Conservation (phyloP, 2,888 invertebrate species). For the Digitonthophagus gazella region DNA sequence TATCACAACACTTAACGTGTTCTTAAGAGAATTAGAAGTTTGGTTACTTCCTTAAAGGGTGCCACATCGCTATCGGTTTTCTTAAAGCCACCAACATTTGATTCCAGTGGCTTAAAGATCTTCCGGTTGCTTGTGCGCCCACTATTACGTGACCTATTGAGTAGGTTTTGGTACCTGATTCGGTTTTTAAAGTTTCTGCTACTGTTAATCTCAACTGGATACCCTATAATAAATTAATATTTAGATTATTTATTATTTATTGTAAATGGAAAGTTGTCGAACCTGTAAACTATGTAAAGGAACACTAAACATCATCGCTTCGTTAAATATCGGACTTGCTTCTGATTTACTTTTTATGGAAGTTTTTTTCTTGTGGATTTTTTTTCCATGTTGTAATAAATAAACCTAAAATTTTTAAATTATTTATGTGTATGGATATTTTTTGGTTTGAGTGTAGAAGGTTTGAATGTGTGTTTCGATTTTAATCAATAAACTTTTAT, state of each 20-base stretch:
- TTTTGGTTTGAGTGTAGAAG: too few species aligned
- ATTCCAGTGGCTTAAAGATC: constrained; percentile 76
- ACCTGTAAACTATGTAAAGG: constrained; percentile 70
- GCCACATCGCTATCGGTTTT: constrained; percentile 85
- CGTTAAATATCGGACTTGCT: constrained; percentile 76
- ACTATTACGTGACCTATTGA: constrained; percentile 80
- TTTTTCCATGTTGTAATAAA: constrained; percentile 75
- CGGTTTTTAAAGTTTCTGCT: constrained; percentile 51
- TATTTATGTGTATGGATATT: too few species aligned
- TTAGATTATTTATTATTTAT: constrained; percentile 18
- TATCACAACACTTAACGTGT: not conserved
- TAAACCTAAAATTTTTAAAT: constrained; percentile 59
- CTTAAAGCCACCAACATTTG: constrained; percentile 78
- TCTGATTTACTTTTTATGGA: constrained; percentile 71
- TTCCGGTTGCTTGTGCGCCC: constrained; percentile 70
- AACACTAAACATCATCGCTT: constrained; percentile 81
- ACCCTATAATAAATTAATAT: constrained; percentile 58
- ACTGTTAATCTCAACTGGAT: constrained; percentile 73
- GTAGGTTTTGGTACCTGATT: constrained; percentile 56
- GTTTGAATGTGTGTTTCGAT: too few species aligned
- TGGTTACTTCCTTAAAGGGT: constrained; percentile 60
- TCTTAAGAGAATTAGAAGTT: not conserved
- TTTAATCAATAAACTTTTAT: too few species aligned
- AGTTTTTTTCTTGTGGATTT: constrained; percentile 79
- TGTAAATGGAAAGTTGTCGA: constrained; percentile 4